Conservation (phyloP, 2,113 vertebrate genomes). For the Silurus glanis region DNA sequence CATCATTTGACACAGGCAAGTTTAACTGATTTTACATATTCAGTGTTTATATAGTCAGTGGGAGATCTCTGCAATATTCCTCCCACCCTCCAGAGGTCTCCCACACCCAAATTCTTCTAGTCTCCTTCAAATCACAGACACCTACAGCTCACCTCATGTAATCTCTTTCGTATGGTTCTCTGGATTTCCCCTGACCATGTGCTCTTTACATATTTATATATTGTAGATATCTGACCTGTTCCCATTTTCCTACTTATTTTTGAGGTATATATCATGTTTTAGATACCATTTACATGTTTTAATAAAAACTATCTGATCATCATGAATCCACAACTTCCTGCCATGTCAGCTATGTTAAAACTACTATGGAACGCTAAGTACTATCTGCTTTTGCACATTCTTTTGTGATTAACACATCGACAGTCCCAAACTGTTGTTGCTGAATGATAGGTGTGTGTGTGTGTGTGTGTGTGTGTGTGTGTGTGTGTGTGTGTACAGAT, state of each 20-base stretch:
- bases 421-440: slow-evolving; percentile 61
- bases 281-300: background rate
- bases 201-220: background rate
- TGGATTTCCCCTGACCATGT: background rate
- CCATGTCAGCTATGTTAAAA: slow-evolving; percentile 13
- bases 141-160: background rate
- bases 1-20: no score
- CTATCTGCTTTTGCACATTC: slow-evolving; percentile 59
- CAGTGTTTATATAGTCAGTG: background rate
- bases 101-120: background rate
- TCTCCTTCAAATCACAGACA: background rate
- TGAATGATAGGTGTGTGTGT: slow-evolving; percentile 46
- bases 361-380: slow-evolving; percentile 11
- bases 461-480: slow-evolving; percentile 15
- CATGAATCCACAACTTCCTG: background rate
- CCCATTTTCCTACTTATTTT: background rate
- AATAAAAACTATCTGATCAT: background rate
- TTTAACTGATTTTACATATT: background rate
- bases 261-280: background rate
- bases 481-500: slow-evolving; percentile 64
- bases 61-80: background rate
- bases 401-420: slow-evolving; percentile 69
- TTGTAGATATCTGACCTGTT: background rate
- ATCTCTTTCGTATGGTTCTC: background rate
- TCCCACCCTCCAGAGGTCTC: background rate